Base-by-base conservation (phyloP, 2,888 invertebrate species). In the Rugalucina vietnamica region DNA sequence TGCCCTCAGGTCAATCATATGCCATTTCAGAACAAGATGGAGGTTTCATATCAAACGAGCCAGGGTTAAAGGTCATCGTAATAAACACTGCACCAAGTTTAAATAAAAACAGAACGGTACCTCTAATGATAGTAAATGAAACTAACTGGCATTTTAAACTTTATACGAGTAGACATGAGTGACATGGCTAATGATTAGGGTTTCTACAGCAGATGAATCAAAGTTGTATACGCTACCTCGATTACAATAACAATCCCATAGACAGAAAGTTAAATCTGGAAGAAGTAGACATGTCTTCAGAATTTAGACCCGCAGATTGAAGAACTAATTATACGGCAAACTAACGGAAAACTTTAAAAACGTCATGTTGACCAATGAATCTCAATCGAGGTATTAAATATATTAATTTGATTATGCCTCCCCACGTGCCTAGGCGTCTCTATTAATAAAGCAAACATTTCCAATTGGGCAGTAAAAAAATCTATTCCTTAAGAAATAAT, bases 141-240 rank as follows among this genome's bases (percentile, higher is more conserved):
- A 81, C 81, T 0, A 81, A 69, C 50, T 14, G 32, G 34, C 49
- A 50, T n/a, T n/a, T 50, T 18, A 69, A 43, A 32, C 2, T 81
- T 14, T 74, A 70, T 43, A 21, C 70, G 32, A 60, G 70, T 4
- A 34, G 71, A n/a, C n/a, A n/a, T n/a, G n/a, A n/a, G n/a, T n/a
- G n/a, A n/a, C n/a, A n/a, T n/a, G n/a, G 14, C n/a, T 81, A 4
- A 1, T 76, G 18, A 76, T 43, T 2, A 69, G 14, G 21, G n/a
- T 76, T 36, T 24, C n/a, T n/a, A n/a, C 60, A 21, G 0, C n/a
- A 18, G 21, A 50, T 10, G 18, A 49, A 32, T 36, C 4, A n/a
- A 72, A 21, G 34, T 69, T 5, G 4, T 18, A 10, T 3, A 5
- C 3, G 69, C 29, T 10, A 69, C n/a, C 29, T 32, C 69, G 18